phyloP scores from a whole-genome alignment of 1,140 invertebrate species.

The Drosophila rhopaloa region DNA sequence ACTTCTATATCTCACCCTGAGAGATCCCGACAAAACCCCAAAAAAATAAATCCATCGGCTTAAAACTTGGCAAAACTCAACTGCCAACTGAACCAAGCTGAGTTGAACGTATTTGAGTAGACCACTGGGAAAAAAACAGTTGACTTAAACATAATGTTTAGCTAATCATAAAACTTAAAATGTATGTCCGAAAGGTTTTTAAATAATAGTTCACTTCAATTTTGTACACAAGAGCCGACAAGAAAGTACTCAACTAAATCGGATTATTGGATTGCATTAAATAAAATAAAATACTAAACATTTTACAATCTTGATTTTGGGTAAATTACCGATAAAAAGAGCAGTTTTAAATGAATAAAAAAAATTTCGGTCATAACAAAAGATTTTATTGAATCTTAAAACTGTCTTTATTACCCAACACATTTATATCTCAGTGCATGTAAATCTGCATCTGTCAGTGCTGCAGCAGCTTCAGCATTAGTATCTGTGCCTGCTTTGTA shows the following conservation, averaged over 20 bases:
- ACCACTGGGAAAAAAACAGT: slow-evolving; percentile 4
- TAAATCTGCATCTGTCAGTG: slow-evolving; percentile 47
- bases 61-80: slow-evolving; percentile 43
- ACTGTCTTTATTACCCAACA: too few species aligned
- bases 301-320: too few species aligned
- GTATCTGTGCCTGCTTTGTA: slow-evolving; percentile 45
- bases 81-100: slow-evolving; percentile 18
- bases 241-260: too few species aligned
- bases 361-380: too few species aligned
- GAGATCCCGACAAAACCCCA: slow-evolving; percentile 14
- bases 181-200: too few species aligned
- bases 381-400: too few species aligned
- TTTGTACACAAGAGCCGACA: too few species aligned
- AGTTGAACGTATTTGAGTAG: slow-evolving; percentile 39
- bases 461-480: slow-evolving; percentile 29
- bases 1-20: background rate
- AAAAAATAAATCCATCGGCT: slow-evolving; percentile 60
- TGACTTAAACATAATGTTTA: too few species aligned
- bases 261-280: too few species aligned
- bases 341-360: too few species aligned
- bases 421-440: slow-evolving; percentile 12
- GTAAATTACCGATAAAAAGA: too few species aligned
- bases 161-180: background rate
- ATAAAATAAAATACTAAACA: background rate
- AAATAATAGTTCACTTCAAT: too few species aligned